Evolutionary conservation across 2,113 vertebrate species (phyloP).

Genomic region (Pedionomus torquatus): DNA sequence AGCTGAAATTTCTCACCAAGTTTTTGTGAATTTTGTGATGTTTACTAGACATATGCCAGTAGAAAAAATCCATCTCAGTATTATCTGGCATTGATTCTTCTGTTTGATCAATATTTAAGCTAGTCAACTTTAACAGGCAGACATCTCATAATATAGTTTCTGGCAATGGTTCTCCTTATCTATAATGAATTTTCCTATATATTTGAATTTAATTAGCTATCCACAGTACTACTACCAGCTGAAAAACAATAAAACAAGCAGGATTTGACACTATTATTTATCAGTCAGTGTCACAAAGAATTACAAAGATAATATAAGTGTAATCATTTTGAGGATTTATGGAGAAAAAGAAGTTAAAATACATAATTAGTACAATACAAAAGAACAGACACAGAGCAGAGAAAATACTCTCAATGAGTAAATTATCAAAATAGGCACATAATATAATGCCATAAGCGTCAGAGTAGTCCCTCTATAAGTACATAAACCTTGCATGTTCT

Average conservation of each 20-base stretch:
- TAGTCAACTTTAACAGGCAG: neutral
- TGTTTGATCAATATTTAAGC: constrained; percentile 6
- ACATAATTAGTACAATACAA: neutral
- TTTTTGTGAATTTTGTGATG: neutral
- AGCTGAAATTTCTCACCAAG: neutral
- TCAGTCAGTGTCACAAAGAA: neutral
- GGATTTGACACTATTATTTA: constrained; percentile 1
- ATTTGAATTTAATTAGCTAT: neutral
- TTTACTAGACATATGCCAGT: neutral
- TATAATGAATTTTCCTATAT: neutral
- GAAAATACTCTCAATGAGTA: neutral
- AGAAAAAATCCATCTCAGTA: neutral
- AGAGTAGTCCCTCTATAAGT: neutral
- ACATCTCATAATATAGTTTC: neutral
- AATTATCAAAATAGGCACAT: neutral
- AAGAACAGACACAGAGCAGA: neutral
- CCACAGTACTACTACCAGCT: neutral
- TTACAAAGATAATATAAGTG: neutral
- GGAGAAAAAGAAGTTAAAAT: neutral
- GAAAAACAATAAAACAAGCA: neutral
- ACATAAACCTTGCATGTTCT: neutral
- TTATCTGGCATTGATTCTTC: neutral
- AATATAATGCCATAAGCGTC: neutral
- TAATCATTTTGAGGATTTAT: neutral
- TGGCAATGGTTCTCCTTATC: neutral